Base-by-base conservation (phyloP, 2,113 vertebrate species). In the Cathartes aura region DNA sequence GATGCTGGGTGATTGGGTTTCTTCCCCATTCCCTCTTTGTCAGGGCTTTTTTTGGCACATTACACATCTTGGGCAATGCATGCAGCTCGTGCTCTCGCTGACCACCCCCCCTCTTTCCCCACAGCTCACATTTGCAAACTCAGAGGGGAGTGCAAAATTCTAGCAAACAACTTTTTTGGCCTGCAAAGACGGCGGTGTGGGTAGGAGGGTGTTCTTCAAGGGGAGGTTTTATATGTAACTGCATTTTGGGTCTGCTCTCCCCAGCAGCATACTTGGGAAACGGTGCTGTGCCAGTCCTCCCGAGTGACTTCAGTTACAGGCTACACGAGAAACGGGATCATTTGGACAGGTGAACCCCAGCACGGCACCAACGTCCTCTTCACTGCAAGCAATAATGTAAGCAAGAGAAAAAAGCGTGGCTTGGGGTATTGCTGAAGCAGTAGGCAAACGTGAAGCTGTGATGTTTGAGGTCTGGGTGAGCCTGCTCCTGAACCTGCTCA, bases 131-230 rank as follows among this genome's bases (percentile, higher is more conserved):
- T 4, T 3, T 5, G 47, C 36, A 8, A 12, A 24, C 24, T 15
- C 0, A 0, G 38, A 52, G 16, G 34, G 18, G 6, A 34, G 43
- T 0, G 48, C 47, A 7, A 4, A 50, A 6, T 1, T 50, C 73
- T 6, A 53, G 21, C 27, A 12, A 34, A 11, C 1, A 5, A 1
- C 19, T 3, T 9, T 15, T 66, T 16, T 12, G 42, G 56, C 32
- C 62, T 1, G 55, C 60, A 9, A 11, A 21, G 87, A 2, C 0
- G 0, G 29, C 0, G 3, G 3, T 1, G 40, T 0, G 71, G 47
- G 22, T 0, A 3, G 70, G 21, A 56, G 4, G n/a, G 7, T 13
- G 26, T 3, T 74, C 74, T 26, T 47, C 60, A 1, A 3, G 27
- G n/a, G 13, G 3, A 9, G 9, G 4, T 5, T 22, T 18, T 29